Evolutionary conservation across 2,113 vertebrate genomes (phyloP).

Genomic region (Glareola pratincola): DNA sequence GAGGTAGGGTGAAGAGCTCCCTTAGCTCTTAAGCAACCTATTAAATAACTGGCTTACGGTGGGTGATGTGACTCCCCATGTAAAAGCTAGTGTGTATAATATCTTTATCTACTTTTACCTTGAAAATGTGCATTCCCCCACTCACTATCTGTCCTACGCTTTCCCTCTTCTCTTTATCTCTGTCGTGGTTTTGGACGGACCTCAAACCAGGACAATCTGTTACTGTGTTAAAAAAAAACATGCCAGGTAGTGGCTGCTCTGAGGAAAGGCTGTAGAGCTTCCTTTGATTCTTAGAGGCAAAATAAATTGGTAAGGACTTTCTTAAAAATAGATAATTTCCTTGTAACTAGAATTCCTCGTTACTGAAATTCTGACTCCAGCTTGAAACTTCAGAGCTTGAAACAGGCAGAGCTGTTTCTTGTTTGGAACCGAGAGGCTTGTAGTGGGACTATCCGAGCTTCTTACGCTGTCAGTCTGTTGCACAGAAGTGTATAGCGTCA

Average conservation of each 20-base stretch:
- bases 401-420: not conserved
- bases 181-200: no score
- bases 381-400: not conserved
- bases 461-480: not conserved
- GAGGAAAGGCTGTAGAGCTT: not conserved
- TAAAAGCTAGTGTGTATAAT: not conserved
- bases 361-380: not conserved
- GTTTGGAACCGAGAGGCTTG: not conserved
- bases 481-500: not conserved
- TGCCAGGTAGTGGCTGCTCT: not conserved
- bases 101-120: not conserved
- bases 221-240: not conserved
- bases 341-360: not conserved
- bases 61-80: not conserved
- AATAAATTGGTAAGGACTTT: not conserved
- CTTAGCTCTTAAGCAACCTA: constrained; percentile 9
- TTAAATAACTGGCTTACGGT: constrained; percentile 10
- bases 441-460: not conserved
- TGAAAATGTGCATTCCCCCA: not conserved
- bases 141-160: not conserved
- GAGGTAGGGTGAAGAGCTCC: not conserved
- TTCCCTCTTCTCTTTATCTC: not conserved
- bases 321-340: not conserved
- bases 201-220: no score
- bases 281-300: not conserved